phyloP scores from a whole-genome alignment of 2,113 vertebrate species.

The Myotis lucifugus region DNA sequence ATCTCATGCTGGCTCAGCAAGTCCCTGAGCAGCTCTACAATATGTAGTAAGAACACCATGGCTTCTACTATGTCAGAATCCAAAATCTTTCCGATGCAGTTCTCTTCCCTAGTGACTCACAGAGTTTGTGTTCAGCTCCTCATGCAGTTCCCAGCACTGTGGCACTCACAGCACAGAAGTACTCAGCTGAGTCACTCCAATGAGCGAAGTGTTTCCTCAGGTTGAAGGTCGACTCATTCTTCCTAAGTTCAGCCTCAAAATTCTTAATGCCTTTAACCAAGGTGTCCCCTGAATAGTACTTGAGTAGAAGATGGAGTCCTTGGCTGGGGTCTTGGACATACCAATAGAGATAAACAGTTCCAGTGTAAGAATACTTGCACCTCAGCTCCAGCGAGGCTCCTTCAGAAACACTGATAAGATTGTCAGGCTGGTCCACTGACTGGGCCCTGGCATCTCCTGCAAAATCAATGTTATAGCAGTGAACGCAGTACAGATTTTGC shows the following conservation, averaged over 20 bases:
- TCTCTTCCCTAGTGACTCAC: background rate
- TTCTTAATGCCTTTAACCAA: background rate
- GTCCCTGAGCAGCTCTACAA: background rate
- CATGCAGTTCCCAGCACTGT: background rate
- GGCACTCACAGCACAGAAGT: background rate
- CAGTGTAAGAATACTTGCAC: background rate
- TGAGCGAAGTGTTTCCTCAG: slow-evolving; percentile 1
- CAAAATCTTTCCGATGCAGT: background rate
- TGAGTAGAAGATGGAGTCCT: slow-evolving; percentile 38
- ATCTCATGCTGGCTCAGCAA: background rate
- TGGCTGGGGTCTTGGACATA: background rate
- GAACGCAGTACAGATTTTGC: background rate
- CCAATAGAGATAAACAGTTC: background rate
- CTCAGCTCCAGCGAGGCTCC: background rate
- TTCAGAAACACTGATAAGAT: background rate
- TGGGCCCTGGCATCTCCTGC: background rate
- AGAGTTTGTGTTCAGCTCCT: slow-evolving; percentile 31
- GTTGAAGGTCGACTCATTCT: slow-evolving; percentile 2
- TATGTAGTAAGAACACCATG: background rate
- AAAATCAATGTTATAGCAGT: background rate
- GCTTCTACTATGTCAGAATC: background rate
- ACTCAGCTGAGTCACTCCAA: background rate
- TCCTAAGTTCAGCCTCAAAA: background rate
- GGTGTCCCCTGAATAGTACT: background rate
- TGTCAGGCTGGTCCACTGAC: background rate